phyloP scores from a whole-genome alignment of 2,888 invertebrate genomes.

The Agrochola circellaris region DNA sequence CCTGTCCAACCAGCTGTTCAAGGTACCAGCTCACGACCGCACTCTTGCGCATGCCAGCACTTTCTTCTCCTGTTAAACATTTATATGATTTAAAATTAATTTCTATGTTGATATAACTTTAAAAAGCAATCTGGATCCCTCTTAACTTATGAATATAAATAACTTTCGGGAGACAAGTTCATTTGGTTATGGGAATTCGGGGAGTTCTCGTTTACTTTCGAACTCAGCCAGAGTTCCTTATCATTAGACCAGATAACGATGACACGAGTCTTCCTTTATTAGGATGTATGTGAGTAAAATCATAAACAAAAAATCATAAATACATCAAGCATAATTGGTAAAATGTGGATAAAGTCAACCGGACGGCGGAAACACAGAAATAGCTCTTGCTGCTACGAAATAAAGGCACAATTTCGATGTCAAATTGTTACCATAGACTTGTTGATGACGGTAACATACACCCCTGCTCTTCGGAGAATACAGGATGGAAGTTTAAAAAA shows the following conservation, averaged over 20 bases:
- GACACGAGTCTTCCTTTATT: neutral
- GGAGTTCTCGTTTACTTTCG: neutral
- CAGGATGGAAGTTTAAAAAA: no score
- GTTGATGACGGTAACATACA: neutral
- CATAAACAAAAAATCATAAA: neutral
- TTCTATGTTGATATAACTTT: neutral
- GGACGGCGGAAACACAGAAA: neutral
- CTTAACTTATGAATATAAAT: neutral
- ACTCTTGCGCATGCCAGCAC: conserved; percentile 93
- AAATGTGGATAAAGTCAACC: neutral
- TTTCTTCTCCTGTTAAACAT: conserved; percentile 81
- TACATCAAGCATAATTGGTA: neutral
- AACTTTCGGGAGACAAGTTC: neutral
- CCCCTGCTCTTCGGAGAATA: neutral
- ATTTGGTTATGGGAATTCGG: neutral
- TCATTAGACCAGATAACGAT: no score
- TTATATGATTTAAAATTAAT: neutral
- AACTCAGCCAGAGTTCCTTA: neutral
- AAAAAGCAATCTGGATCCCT: neutral
- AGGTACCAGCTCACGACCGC: conserved; percentile 98
- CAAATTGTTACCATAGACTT: no score
- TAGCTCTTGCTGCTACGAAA: neutral
- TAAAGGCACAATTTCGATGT: neutral
- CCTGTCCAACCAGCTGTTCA: conserved; percentile 95
- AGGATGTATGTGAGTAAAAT: neutral